Evolutionary conservation across 1,140 invertebrate genomes (phyloP), one percentile per base, ranked within the genome.

Genomic region (Chlorops oryzae): DNA sequence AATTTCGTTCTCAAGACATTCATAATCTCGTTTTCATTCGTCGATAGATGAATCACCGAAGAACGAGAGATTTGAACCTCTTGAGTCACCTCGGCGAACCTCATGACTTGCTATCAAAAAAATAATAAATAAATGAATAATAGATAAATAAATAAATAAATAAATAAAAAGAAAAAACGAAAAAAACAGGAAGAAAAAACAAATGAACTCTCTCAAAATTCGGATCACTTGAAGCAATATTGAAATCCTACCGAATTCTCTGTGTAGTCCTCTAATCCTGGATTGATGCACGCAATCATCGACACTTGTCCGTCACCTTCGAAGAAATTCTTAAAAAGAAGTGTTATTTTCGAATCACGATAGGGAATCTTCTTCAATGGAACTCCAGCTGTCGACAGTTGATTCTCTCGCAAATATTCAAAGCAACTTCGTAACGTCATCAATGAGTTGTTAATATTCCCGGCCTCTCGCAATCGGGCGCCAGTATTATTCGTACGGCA

Each of bases 221-320:
- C n/a, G n/a, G n/a, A n/a, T n/a, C n/a, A n/a, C n/a, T 15, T 15
- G 28, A 12, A 2, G 3, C 3, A 5, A 5, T 18, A 15, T 0
- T 2, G n/a, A n/a, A n/a, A 43, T 74, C 75, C 72, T 73, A 85
- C 86, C 58, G 92, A 71, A 28, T 87, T 96, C 70, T 98, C 94
- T 72, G 96, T 91, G 69, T 86, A 96, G 72, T 98, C 93, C 39
- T 88, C 83, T 34, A 80, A 74, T 47, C 83, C 80, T 1, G 94
- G 94, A 77, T 97, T 98, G 3, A 94, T 81, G 73, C 95, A 98
- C 6, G 98, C 86, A 32, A 98, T 81, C 94, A 98, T 97, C 53
- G 85, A 74, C 0, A 98, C 90, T 60, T 86, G 84, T 22, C 94
- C 94, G 66, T 93, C 86, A 1, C 94, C 93, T 74, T 97, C 94